These are phyloP conservation scores for Sus cebifrons DNA, from an alignment of 2,797 vertebrate genomes.

Conservation along the genomic window DNA sequence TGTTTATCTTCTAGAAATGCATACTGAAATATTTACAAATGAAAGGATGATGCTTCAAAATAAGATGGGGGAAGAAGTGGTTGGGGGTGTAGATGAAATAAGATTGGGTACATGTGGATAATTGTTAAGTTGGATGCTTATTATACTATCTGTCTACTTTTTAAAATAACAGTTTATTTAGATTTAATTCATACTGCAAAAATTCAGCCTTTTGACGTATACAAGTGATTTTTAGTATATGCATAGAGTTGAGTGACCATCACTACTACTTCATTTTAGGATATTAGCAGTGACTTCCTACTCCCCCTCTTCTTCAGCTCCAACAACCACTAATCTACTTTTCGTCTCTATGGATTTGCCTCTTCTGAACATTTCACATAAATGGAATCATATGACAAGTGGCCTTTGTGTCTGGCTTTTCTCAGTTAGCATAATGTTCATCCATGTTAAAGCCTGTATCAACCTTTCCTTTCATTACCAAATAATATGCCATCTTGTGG, in stretches of 20 bases:
- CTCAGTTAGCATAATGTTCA: background rate
- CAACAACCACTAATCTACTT: background rate
- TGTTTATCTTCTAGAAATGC: background rate
- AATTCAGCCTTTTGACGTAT: background rate
- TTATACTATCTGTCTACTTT: background rate
- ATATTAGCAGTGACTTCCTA: background rate
- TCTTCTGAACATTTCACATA: background rate
- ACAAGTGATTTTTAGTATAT: background rate
- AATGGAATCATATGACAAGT: background rate
- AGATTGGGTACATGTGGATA: background rate
- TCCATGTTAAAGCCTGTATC: background rate
- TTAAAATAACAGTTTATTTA: background rate
- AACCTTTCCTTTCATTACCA: background rate
- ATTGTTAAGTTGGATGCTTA: background rate
- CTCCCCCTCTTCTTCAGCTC: background rate
- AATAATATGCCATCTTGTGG: background rate
- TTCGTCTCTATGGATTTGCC: background rate
- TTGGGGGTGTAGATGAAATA: background rate
- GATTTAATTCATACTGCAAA: slow-evolving; percentile 46
- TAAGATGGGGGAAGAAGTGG: background rate
- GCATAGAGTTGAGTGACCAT: background rate
- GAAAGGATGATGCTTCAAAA: slow-evolving; percentile 29
- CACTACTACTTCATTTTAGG: background rate
- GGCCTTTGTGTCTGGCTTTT: background rate
- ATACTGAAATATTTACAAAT: slow-evolving; percentile 60